These are phyloP conservation scores for Cettia cetti DNA, from an alignment of 2,113 vertebrate species.

Conservation along the genomic window DNA sequence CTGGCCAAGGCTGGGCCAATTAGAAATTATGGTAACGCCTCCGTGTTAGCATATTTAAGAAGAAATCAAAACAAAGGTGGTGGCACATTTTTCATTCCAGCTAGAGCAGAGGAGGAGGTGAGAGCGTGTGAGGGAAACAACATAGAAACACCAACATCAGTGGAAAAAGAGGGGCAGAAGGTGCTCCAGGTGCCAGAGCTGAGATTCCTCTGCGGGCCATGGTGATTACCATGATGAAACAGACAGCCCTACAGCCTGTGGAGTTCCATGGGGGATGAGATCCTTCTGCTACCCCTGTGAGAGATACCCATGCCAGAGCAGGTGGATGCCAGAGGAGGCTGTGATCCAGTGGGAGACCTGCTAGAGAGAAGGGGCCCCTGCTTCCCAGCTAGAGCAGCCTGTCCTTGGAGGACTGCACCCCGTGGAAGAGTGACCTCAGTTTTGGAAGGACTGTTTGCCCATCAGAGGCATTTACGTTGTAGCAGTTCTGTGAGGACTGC, in stretches of 20 bases:
- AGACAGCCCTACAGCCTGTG: not conserved
- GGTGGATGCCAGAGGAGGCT: not conserved
- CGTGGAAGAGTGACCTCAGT: not conserved
- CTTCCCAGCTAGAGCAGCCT: not conserved
- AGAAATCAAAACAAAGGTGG: not conserved
- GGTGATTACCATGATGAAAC: not conserved
- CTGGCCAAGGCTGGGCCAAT: not conserved
- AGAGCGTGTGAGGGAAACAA: not conserved
- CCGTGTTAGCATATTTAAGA: not conserved
- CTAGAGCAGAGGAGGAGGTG: not conserved
- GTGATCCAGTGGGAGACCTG: not conserved
- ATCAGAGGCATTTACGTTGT: not conserved
- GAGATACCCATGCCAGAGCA: no score
- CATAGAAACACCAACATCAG: not conserved
- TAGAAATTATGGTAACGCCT: not conserved
- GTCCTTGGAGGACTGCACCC: not conserved
- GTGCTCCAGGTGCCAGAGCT: not conserved
- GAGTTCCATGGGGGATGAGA: not conserved
- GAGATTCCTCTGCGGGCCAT: not conserved
- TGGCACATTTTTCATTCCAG: not conserved
- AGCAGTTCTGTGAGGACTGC: not conserved
- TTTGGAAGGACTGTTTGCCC: not conserved
- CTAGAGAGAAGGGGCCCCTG: not conserved
- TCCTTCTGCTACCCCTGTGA: accelerated
- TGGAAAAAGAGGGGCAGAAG: not conserved